Evolutionary conservation across 92 coral and sea anemone species (phyloP), one percentile per base, ranked within the genome.

Genomic region (Micromussa lordhowensis): DNA sequence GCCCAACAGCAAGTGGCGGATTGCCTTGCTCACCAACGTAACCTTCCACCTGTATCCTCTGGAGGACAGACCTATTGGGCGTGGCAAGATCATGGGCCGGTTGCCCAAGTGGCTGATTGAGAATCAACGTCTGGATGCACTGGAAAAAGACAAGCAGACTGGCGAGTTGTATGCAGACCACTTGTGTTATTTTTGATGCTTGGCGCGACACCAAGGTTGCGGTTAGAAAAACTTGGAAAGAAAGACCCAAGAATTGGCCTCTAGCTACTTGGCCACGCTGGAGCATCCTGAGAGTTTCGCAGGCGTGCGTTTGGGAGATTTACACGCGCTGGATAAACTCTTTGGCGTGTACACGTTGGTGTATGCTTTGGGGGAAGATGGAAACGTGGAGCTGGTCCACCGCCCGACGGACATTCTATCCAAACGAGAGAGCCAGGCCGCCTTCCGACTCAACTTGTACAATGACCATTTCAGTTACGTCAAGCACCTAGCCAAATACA

Each of bases 1-100:
- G 22, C 63, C 63, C 1, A 57, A 57, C 17, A 22, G 63, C n/a
- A n/a, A n/a, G n/a, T n/a, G n/a, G n/a, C 17, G 19, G 1, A 57
- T 57, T 24, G 19, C 16, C 6, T 10, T 32, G 0, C 76, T 71
- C 9, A 71, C 35, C 76, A 71, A 71, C 76, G 76, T 71, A 10
- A 40, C 76, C 98, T 84, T 96, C 98, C 63, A 57, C 17, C 0
- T 57, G 5, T 57, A 57, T 22, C 21, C 2, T 15, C 15, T 57
- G 5, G 22, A 14, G 22, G 22, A 57, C 63, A 15, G 22, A 57
- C 63, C 63, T 18, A 57, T 57, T 0, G 13, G 63, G 21, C 63
- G 22, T 17, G 22, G 63, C 5, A 18, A 17, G 63, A 15, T 13
- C 2, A 17, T n/a, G n/a, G 17, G 59, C 2, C 59, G 16, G 8